These are phyloP conservation scores for Chelidonichthys spinosus DNA, from an alignment of 2,797 vertebrate species.

Conservation along the genomic window DNA sequence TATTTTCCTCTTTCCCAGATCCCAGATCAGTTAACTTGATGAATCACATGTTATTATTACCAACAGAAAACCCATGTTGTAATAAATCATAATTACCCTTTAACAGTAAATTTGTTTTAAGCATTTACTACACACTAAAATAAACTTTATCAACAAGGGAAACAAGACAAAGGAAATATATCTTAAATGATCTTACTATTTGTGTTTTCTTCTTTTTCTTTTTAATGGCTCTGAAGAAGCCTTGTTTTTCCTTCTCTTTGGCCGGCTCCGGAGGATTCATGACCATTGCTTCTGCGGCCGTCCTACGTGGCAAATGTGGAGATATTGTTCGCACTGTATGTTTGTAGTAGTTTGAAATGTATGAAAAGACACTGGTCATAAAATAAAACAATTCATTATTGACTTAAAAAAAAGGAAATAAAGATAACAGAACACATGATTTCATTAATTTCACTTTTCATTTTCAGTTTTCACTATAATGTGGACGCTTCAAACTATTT, in stretches of 20 bases:
- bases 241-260: constrained; percentile 98
- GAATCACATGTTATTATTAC: constrained; percentile 2
- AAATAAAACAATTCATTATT: constrained; percentile 8
- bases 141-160: not conserved
- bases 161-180: not conserved
- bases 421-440: not conserved
- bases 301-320: constrained; percentile 82
- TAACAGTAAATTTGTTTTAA: constrained; percentile 8
- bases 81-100: constrained; percentile 7
- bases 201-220: constrained; percentile 99
- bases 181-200: constrained; percentile 87
- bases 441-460: too few species aligned
- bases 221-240: constrained; percentile 99
- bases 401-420: not conserved
- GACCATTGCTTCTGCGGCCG: constrained; percentile 91
- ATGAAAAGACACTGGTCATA: not conserved
- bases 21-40: not conserved
- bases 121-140: not conserved
- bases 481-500: not conserved
- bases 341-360: constrained; percentile 2
- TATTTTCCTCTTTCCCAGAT: not conserved
- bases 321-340: constrained; percentile 4
- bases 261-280: constrained; percentile 93
- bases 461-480: not conserved
- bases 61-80: not conserved